Conservation (phyloP, 2,797 vertebrate species). For the Xiphorhynchus erythropygius region DNA sequence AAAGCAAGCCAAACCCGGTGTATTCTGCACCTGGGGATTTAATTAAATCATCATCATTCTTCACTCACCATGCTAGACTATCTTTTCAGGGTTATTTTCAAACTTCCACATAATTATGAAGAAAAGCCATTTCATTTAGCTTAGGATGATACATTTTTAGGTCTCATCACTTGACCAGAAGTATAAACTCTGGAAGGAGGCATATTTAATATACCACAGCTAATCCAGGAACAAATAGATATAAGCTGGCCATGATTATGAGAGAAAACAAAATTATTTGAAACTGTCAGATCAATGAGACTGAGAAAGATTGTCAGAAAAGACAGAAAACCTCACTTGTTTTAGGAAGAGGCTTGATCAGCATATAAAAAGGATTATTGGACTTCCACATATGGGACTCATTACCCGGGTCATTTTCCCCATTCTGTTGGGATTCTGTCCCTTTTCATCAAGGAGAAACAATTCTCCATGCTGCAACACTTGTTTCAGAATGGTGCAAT, state of each 20-base stretch:
- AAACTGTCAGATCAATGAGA: not conserved
- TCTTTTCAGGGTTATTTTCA: not conserved
- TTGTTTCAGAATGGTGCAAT: not conserved
- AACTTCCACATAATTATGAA: not conserved
- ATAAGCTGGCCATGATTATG: not conserved
- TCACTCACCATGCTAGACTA: not conserved
- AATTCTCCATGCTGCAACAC: not conserved
- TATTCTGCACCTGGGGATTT: not conserved
- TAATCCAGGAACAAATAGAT: not conserved
- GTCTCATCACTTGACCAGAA: not conserved
- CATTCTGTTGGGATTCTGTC: not conserved
- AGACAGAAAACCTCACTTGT: not conserved
- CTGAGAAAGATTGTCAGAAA: not conserved
- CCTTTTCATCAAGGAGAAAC: not conserved
- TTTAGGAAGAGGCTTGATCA: slow-evolving; percentile 18
- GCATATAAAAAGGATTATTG: slow-evolving; percentile 25
- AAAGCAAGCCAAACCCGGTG: not conserved
- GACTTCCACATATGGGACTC: slow-evolving; percentile 8
- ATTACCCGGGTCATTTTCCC: not conserved
- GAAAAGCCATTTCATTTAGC: not conserved
- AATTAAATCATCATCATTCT: not conserved
- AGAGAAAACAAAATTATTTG: not conserved
- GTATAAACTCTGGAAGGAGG: not conserved
- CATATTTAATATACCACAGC: not conserved
- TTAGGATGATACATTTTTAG: not conserved